Evolutionary conservation across 2,888 invertebrate genomes (phyloP), one percentile per base, ranked within the genome.

Genomic region (Polietes domitor): DNA sequence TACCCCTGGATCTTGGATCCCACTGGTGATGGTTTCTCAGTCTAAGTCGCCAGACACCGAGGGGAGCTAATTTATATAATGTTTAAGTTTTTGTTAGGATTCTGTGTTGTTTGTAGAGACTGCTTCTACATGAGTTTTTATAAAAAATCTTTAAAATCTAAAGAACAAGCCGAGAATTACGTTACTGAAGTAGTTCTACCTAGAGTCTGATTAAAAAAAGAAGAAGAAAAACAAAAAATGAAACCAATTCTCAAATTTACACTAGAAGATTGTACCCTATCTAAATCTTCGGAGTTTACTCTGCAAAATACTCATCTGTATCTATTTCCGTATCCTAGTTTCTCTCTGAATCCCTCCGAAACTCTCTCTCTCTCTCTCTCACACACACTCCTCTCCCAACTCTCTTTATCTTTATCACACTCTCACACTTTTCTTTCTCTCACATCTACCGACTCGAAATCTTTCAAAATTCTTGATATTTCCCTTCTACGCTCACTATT

Each of bases 1-100:
- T 98, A 98, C 91, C 98, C 98, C 77, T 98, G 98, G 98, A 96
- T 98, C 90, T 93, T 97, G 89, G 98, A 98, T 93, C 98, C 98
- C 86, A 98, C 98, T 90, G 98, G 98, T 89, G 98, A 98, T 93
- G 98, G 97, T 89, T 97, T 97, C 94, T 96, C 95, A 90, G 96
- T 95, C 91, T 96, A 94, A 93, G 83, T 82, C 41, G 7, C 37
- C 63, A 24, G 37, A 72, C 74, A 61, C 41, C 55, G 72, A 80
- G 58, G 77, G 70, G 50, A 85, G 68, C 63, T 83, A 77, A 82
- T 84, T 83, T 85, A 85, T 85, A 65, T 86, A 85, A 86, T 85
- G 50, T 82, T 84, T 84, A 84, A 84, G 84, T 81, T 84, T 77
- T 84, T 79, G 78, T 82, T 84, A 84, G 82, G 73, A 84, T 77